Conservation (phyloP, 1,140 invertebrate genomes). For the Bombus waltoni region DNA sequence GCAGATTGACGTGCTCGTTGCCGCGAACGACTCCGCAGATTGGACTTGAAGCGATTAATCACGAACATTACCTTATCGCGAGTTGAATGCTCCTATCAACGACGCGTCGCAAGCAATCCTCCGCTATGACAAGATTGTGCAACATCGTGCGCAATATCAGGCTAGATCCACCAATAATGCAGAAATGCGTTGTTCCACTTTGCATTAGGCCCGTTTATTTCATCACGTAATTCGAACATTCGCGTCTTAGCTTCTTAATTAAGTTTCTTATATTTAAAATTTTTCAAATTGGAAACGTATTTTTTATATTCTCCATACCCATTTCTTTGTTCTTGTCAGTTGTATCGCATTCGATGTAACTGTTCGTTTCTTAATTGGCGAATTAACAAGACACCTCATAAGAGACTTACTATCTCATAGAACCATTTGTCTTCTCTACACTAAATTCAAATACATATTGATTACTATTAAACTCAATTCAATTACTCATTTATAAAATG, state of each 20-base stretch:
- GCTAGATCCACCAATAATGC: neutral
- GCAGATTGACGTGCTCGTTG: neutral
- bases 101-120: slow-evolving; percentile 16
- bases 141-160: neutral
- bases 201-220: neutral
- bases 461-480: too few relatives aligned
- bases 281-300: too few relatives aligned
- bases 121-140: slow-evolving; percentile 6
- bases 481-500: too few relatives aligned
- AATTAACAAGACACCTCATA: too few relatives aligned
- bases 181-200: neutral
- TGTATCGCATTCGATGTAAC: neutral
- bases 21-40: neutral
- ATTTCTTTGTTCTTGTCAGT: neutral
- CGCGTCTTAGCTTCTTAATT: too few relatives aligned
- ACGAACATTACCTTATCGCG: slow-evolving; percentile 35
- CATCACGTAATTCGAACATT: too few relatives aligned
- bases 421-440: too few relatives aligned
- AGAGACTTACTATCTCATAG: too few relatives aligned
- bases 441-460: too few relatives aligned
- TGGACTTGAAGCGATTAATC: slow-evolving; percentile 27
- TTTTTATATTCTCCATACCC: neutral
- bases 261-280: too few relatives aligned
- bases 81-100: slow-evolving; percentile 38
- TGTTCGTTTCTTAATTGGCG: too few relatives aligned